Evolutionary conservation across 2,888 invertebrate species (phyloP).

Genomic region (Steinernema hermaphroditum): DNA sequence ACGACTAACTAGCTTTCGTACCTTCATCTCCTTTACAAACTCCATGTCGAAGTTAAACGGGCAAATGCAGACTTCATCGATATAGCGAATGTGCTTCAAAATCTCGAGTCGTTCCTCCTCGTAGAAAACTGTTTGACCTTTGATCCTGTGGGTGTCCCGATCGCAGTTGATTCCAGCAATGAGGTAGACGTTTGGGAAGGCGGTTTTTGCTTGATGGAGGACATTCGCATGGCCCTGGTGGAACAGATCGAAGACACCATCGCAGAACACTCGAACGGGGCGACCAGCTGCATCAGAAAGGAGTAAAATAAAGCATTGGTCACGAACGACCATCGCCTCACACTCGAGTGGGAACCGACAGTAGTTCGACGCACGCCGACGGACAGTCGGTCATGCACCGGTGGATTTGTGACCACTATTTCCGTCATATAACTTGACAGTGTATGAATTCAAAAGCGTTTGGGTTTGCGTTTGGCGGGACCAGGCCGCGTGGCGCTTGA

Average conservation of each 20-base stretch:
- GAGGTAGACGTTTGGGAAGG: constrained; percentile 75
- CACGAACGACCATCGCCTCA: too few species aligned
- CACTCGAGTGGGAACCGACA: too few species aligned
- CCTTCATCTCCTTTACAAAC: constrained; percentile 84
- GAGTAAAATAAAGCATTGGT: too few species aligned
- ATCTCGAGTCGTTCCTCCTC: constrained; percentile 91
- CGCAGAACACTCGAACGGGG: constrained; percentile 88
- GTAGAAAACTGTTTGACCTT: constrained; percentile 82
- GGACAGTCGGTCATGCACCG: too few species aligned
- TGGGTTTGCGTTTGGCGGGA: too few species aligned
- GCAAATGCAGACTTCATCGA: constrained; percentile 87
- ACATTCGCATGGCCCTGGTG: constrained; percentile 77
- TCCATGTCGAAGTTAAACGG: constrained; percentile 90
- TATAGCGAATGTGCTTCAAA: constrained; percentile 94
- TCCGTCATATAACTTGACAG: too few species aligned
- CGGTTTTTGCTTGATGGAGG: constrained; percentile 79
- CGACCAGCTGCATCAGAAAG: too few species aligned
- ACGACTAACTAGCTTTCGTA: constrained; percentile 62
- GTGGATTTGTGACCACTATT: too few species aligned
- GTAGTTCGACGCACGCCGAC: too few species aligned
- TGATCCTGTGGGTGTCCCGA: constrained; percentile 37
- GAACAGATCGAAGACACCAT: constrained; percentile 96
- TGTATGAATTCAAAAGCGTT: too few species aligned
- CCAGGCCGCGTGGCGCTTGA: too few species aligned
- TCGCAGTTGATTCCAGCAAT: constrained; percentile 66